Evolutionary conservation across 2,797 vertebrate species (phyloP), one percentile per base, ranked within the genome.

Genomic region (Catamblyrhynchus diadema): DNA sequence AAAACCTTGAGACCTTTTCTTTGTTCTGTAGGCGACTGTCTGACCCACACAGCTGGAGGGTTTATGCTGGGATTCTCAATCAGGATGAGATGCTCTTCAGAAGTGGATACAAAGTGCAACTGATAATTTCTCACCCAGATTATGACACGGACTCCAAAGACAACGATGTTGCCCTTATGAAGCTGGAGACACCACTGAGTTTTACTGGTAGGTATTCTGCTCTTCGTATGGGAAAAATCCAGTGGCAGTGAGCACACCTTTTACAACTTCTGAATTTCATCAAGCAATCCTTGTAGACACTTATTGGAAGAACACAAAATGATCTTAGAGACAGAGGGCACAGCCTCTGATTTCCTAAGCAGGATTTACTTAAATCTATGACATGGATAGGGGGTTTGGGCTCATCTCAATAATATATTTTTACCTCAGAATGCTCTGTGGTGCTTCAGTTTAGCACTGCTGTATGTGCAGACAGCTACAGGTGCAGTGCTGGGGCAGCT

Each of bases 141-240:
- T 99, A 98, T 41, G 89, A 98, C 82, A 82, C 96, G 18, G 77
- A 93, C 3, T 98, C 97, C 41, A 98, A 97, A 93, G 96, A 97
- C 95, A 98, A 98, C 13, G 98, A 99, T 82, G 86, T 99, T 4
- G 98, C 99, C 27, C 98, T 99, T 7, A 97, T 99, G 98, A 99
- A 98, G 94, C 92, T 99, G 90, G 97, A 94, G 48, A 85, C 82
- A 11, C 96, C 97, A 0, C 86, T 99, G 65, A 67, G 35, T 57
- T 81, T 98, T 64, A 96, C 90, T 42, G 97, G 99, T 99, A 95
- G 51, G 94, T 81, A n/a, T 79, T 69, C 59, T 87, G 37, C 28
- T 74, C 33, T 41, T 73, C 23, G 22, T 57, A 37, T 50, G 22
- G 32, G 22, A 79, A 69, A 88, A 93, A 78, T 64, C 39, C 41